A percentile compares a stretch with the other conserved stretches of the same genome.
Conservation (phyloP, 2,797 vertebrate genomes). For the Gallinago nigripennis region DNA sequence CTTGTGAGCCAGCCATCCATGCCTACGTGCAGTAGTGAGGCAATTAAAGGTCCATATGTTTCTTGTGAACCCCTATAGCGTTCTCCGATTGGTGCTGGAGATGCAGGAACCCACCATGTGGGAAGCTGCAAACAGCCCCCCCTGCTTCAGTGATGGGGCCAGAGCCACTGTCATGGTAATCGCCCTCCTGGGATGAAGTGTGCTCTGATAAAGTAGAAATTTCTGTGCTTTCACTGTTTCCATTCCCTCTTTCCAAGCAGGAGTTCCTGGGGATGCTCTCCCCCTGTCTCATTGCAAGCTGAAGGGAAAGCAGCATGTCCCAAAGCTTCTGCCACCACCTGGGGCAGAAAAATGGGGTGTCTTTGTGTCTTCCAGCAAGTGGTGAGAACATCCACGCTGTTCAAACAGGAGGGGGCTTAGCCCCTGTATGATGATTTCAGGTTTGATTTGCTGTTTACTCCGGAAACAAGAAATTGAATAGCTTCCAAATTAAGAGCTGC, state of each 20-base stretch:
- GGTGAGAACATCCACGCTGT: background rate
- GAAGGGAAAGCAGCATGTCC: background rate
- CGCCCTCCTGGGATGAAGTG: background rate
- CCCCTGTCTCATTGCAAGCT: background rate
- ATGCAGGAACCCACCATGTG: background rate
- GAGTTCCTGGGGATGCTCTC: background rate
- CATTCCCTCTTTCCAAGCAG: background rate
- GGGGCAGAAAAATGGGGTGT: background rate
- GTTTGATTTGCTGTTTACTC: background rate
- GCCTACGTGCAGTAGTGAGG: background rate
- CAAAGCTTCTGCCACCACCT: background rate
- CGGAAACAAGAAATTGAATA: background rate
- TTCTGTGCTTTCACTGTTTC: background rate
- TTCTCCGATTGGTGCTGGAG: background rate
- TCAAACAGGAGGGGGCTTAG: background rate
- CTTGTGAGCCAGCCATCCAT: background rate
- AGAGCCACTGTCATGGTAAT: background rate
- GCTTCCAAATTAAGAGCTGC: slow-evolving; percentile 2
- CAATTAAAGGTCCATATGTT: background rate
- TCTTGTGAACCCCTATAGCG: background rate
- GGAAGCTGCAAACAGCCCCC: background rate
- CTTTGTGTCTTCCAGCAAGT: background rate
- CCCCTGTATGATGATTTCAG: background rate
- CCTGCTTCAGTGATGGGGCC: background rate
- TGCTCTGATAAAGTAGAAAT: background rate